A percentile compares a stretch with the other conserved stretches of the same genome.
These are phyloP conservation scores for Ommatoiulus sabulosus DNA, from an alignment of 2,888 invertebrate genomes.

Conservation along the genomic window DNA sequence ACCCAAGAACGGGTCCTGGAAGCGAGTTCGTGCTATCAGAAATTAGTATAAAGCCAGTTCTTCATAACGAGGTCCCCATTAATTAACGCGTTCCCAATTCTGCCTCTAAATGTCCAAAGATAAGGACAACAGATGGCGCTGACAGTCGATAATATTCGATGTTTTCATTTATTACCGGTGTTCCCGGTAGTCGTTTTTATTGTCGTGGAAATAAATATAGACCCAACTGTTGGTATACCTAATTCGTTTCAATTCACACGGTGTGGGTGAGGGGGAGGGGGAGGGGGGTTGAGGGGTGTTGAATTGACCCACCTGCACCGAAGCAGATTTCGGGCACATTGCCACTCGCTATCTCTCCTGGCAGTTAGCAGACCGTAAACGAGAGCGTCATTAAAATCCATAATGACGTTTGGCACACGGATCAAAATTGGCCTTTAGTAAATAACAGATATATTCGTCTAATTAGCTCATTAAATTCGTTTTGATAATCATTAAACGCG, in stretches of 20 bases:
- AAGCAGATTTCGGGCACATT: background rate
- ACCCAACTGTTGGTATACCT: no score
- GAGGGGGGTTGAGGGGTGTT: background rate
- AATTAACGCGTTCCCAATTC: no score
- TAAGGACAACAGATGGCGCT: no score
- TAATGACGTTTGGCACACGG: background rate
- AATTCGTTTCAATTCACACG: background rate
- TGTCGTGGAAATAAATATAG: background rate
- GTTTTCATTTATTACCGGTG: no score
- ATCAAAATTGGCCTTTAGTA: background rate
- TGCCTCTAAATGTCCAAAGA: no score
- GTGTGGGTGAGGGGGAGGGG: no score
- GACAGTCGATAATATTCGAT: no score
- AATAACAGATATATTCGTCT: background rate
- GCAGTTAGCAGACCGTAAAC: constrained; percentile 10
- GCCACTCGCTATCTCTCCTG: background rate
- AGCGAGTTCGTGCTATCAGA: no score
- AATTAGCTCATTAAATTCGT: constrained; percentile 2
- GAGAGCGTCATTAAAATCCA: background rate
- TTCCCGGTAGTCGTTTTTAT: background rate
- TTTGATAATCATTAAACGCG: background rate
- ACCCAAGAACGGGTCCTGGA: no score
- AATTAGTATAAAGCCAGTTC: no score
- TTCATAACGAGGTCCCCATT: no score
- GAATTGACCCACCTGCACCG: background rate